A percentile compares a stretch with the other conserved stretches of the same genome.
Conservation (phyloP, 2,888 invertebrate genomes). For the Caenorhabditis wallacei region DNA sequence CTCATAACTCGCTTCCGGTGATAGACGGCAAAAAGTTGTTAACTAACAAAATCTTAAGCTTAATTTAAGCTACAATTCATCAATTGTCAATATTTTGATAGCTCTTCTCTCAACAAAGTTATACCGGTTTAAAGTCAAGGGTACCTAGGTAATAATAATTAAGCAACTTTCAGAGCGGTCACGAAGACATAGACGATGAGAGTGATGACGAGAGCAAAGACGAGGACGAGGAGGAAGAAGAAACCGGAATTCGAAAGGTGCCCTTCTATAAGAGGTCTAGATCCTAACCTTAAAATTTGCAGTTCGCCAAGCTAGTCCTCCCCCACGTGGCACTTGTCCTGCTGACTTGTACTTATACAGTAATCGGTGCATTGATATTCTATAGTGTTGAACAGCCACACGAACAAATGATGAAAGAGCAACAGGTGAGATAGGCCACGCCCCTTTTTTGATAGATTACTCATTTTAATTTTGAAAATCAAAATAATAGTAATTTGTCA, state of each 20-base stretch:
- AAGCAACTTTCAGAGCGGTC: slow-evolving; percentile 64
- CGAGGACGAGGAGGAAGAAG: slow-evolving; percentile 76
- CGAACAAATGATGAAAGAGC: slow-evolving; percentile 76
- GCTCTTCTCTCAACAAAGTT: no score
- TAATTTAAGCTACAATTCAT: no score
- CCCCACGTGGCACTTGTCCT: slow-evolving; percentile 83
- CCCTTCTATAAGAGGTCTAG: neutral
- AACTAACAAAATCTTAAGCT: no score
- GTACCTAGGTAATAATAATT: no score
- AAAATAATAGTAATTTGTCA: neutral
- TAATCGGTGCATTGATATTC: slow-evolving; percentile 82
- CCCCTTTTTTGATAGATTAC: neutral
- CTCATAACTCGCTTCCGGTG: no score
- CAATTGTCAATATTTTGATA: no score
- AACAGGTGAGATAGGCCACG: slow-evolving; percentile 64
- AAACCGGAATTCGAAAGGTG: slow-evolving; percentile 77
- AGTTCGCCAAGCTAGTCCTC: slow-evolving; percentile 83
- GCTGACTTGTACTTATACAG: slow-evolving; percentile 82
- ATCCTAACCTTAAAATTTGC: slow-evolving; percentile 42
- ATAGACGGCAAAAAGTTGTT: no score
- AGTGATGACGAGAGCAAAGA: slow-evolving; percentile 72
- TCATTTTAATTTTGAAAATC: slow-evolving; percentile 1
- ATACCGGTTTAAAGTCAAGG: no score
- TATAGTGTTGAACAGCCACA: slow-evolving; percentile 82
- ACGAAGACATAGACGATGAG: slow-evolving; percentile 72